These are phyloP conservation scores for Heteromormyrus szaboi DNA, from an alignment of 2,797 vertebrate genomes.

Conservation along the genomic window DNA sequence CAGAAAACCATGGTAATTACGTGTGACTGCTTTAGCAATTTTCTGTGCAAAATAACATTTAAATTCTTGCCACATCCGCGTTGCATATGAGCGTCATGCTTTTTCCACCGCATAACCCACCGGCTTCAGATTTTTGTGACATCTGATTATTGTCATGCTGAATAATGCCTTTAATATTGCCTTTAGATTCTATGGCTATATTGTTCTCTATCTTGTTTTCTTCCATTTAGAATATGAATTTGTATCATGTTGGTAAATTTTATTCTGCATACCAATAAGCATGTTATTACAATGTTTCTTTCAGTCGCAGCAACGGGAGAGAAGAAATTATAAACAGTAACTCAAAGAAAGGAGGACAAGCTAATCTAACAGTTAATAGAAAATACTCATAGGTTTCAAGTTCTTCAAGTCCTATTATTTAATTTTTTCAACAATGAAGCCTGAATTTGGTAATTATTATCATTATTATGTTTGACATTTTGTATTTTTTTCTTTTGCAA, in stretches of 20 bases:
- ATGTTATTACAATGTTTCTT: neutral
- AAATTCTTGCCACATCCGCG: neutral
- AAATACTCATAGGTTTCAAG: neutral
- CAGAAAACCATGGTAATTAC: neutral
- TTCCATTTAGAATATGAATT: neutral
- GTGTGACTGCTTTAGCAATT: neutral
- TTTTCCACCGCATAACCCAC: neutral
- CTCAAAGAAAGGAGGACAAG: neutral
- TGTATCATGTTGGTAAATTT: neutral
- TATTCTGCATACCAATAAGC: neutral
- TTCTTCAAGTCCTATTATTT: neutral
- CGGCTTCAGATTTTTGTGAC: neutral
- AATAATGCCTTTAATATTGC: slow-evolving; percentile 2
- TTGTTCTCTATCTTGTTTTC: neutral
- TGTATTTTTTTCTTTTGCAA: neutral
- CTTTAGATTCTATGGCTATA: neutral
- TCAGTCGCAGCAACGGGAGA: neutral
- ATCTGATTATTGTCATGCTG: slow-evolving; percentile 8
- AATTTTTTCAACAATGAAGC: neutral
- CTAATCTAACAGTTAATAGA: neutral
- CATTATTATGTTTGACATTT: neutral
- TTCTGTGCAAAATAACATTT: neutral
- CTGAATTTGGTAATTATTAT: neutral
- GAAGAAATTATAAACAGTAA: neutral
- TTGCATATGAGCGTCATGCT: neutral